Base-by-base conservation (phyloP, 2,113 vertebrate genomes). In the Nyctereutes procyonoides region DNA sequence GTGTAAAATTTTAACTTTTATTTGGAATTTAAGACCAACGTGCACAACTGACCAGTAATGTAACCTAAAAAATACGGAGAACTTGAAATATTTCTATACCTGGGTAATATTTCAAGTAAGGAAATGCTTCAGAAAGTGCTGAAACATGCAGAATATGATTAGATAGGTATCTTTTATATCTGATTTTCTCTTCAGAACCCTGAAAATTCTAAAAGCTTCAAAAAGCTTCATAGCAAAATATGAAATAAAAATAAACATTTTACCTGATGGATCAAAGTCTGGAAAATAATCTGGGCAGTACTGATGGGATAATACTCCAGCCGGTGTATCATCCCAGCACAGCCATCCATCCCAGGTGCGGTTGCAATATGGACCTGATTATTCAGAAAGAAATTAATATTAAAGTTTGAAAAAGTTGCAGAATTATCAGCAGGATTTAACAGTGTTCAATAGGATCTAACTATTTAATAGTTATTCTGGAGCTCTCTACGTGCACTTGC, bases 201-300 rank as follows among this genome's bases (percentile, higher is more conserved):
- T 12, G 32, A 80, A 86, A 62, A 16, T 8, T 67, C 32, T 32
- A 35, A 85, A 96, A 90, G 26, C 8, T 87, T 93, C 3, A 26
- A 35, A 85, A 96, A 90, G 22, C 8, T 87, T 93, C 3, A 26
- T 88, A 65, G 83, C 0, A 7, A 95, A 90, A 97, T 56, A 26
- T 10, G 86, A 92, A 73, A 85, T 80, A 22, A 58, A 73, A 95
- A 65, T 2, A 86, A 74, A 51, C 80, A 93, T 62, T 95, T 67
- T 98, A 99, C 99, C 99, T 82, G 99, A 98, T 28, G 99, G 98
- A 97, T 99, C 99, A 24, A 99, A 99, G 97, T 99, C 99, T 2
- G 98, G 98, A 97, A 99, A 99, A 96, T 99, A 99, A 97, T 99
- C 99, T 0, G 99, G 99, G 90, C 99, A 99, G 97, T 99, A 98